These are phyloP conservation scores for Chironomus riparius DNA, from an alignment of 2,888 invertebrate species.

Conservation along the genomic window DNA sequence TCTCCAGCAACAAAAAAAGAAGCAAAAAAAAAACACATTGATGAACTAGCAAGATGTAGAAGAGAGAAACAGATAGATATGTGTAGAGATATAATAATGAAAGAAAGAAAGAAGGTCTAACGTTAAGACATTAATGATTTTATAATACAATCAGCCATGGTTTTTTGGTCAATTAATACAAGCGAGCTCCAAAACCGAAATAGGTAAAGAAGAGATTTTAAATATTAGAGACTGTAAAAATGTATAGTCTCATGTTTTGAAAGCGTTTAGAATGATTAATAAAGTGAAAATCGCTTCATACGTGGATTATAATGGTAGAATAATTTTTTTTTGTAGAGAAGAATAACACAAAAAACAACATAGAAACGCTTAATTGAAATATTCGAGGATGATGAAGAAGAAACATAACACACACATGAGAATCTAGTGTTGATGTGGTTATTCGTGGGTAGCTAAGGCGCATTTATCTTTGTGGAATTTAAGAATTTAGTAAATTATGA, in stretches of 20 bases:
- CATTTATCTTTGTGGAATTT: too few relatives aligned
- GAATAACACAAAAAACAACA: neutral
- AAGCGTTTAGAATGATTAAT: slow-evolving; percentile 16
- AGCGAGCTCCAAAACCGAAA: neutral
- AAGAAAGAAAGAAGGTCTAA: neutral
- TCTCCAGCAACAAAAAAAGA: too few relatives aligned
- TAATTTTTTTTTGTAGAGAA: neutral
- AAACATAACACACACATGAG: too few relatives aligned
- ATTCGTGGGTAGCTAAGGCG: too few relatives aligned
- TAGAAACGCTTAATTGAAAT: slow-evolving; percentile 17
- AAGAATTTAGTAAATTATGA: too few relatives aligned
- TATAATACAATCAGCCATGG: slow-evolving; percentile 22
- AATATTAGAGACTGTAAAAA: neutral
- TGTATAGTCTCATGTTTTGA: neutral
- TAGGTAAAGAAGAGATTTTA: neutral
- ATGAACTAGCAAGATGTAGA: too few relatives aligned
- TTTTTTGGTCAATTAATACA: slow-evolving; percentile 15
- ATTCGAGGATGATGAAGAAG: slow-evolving; percentile 3
- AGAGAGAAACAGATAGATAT: neutral
- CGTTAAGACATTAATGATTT: slow-evolving; percentile 10
- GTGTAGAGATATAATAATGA: neutral
- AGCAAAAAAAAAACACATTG: too few relatives aligned
- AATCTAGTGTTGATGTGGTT: too few relatives aligned
- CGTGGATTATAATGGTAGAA: slow-evolving; percentile 1
- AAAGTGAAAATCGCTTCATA: slow-evolving; percentile 23